Conservation (phyloP, 2,888 invertebrate genomes). For the Lamproptera curius region DNA sequence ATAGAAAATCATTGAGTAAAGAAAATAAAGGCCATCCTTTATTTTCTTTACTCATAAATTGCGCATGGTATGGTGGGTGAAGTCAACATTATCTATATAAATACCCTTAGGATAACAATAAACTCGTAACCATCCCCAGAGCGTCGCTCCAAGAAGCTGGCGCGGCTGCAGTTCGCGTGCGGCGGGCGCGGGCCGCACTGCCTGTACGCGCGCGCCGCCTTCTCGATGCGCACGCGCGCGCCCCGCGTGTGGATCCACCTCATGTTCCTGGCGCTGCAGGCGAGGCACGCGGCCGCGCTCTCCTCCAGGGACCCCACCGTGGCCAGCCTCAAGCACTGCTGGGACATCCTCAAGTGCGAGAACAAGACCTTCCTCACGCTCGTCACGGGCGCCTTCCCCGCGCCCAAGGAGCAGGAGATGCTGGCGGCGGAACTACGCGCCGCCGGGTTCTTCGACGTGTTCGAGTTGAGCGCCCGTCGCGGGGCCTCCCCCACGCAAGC, state of each 20-base stretch:
- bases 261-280: constrained; percentile 96
- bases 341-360: constrained; percentile 96
- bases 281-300: constrained; percentile 85
- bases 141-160: constrained; percentile 89
- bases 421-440: constrained; percentile 90
- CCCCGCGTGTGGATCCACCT: constrained; percentile 96
- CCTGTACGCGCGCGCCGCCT: constrained; percentile 88
- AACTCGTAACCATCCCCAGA: constrained; percentile 67
- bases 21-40: no score
- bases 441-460: constrained; percentile 94
- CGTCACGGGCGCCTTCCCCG: constrained; percentile 96
- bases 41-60: no score
- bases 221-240: constrained; percentile 87
- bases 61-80: no score
- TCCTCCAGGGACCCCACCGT: constrained; percentile 90
- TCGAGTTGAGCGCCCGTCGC: constrained; percentile 83
- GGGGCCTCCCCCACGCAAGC: constrained; percentile 43
- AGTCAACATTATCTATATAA: no score
- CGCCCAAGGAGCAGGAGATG: constrained; percentile 92
- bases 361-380: constrained; percentile 93
- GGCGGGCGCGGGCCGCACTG: constrained; percentile 91
- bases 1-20: no score
- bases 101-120: no score
- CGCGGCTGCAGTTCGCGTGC: constrained; percentile 93
- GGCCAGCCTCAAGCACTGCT: constrained; percentile 92